Base-by-base conservation (phyloP, 2,888 invertebrate genomes). In the Steinernema carpocapsae region DNA sequence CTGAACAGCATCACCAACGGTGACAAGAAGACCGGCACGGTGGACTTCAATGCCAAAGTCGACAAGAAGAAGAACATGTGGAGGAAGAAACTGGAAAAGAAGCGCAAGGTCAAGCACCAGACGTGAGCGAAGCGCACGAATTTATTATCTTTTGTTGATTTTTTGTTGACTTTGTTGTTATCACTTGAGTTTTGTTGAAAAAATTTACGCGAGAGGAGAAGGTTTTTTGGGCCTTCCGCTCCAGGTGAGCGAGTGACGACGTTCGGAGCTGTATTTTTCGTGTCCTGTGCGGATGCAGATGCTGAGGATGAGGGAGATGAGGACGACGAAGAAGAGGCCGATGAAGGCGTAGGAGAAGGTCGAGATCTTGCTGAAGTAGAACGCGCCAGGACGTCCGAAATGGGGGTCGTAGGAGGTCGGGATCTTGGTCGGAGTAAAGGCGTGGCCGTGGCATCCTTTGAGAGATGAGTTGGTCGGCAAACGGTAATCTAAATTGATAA, bases 31-130 rank as follows among this genome's bases (percentile, higher is more conserved):
- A 17, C 45, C 43, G 59, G 56, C 19, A 78, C 81, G 19, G 83
- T 84, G 29, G 83, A 84, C 73, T 78, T 79, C 19, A 80, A 78
- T 17, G 76, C 76, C 71, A 76, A 52, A 45, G 74, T 76, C 24
- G 79, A 78, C 26, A 74, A 79, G 29, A 81, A 81, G 74, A 75
- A 76, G 73, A 84, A 83, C 71, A 84, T 84, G 84, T 84, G 85
- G 85, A 78, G 81, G 74, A 86, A 86, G 79, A 85, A 86, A 76
- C 76, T 86, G 64, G 82, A 84, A 70, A 86, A 86, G 76, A 79
- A 81, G 75, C 78, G 81, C 71, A 85, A 85, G 75, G 76, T 78
- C 59, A 86, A 86, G 74, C 86, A 86, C 73, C 85, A 86, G 76
- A 22, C n/a, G 19, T 72, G 71, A 76, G 42, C 45, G 26, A 19